Conservation (phyloP, 53 echinoderm and acorn worm genomes). For the Patiria pectinifera region DNA sequence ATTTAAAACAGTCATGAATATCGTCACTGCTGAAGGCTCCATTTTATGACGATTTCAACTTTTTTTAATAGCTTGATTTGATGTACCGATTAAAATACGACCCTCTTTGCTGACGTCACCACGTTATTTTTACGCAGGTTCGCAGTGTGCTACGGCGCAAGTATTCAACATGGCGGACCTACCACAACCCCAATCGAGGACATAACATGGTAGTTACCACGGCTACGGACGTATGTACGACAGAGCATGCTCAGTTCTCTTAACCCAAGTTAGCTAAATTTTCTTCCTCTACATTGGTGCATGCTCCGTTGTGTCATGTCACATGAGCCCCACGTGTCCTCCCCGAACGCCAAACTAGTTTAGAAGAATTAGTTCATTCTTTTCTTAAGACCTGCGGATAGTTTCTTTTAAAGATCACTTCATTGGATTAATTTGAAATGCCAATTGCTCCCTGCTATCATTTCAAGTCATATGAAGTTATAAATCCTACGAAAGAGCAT, state of each 20-base stretch:
- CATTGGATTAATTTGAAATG: neutral
- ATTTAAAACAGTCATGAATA: neutral
- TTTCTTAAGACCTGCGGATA: neutral
- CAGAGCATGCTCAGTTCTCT: constrained; percentile 62
- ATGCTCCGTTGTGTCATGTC: constrained; percentile 38
- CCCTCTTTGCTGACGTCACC: neutral
- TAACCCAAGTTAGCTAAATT: constrained; percentile 65
- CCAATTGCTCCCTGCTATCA: no score
- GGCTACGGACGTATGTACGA: constrained; percentile 87
- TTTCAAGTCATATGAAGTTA: neutral
- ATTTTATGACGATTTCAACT: neutral
- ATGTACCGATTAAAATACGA: neutral
- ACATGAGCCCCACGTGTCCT: neutral
- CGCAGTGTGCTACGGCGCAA: constrained; percentile 74
- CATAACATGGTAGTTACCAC: constrained; percentile 89
- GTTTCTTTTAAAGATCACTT: neutral
- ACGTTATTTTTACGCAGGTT: constrained; percentile 61
- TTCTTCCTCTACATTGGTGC: constrained; percentile 54
- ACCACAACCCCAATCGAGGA: constrained; percentile 78
- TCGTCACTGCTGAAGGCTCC: neutral
- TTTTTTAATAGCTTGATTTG: neutral
- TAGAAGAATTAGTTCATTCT: neutral
- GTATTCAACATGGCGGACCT: constrained; percentile 86
- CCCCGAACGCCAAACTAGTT: neutral
- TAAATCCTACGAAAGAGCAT: no score